Evolutionary conservation across 2,113 vertebrate species (phyloP).

Genomic region (Prietella phreatophila): DNA sequence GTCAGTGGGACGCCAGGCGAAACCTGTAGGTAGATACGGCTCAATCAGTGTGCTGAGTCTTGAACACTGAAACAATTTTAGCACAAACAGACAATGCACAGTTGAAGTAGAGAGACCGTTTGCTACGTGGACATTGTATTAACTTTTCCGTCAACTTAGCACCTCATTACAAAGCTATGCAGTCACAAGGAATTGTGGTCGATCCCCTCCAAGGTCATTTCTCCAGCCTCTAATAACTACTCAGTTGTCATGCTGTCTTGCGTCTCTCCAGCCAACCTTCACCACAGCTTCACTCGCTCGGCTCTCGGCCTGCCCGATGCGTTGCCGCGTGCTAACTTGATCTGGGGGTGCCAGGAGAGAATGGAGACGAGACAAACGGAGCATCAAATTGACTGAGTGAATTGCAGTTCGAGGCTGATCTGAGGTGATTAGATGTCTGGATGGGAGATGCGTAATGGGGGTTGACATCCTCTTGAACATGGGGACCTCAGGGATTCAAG

Average conservation of each 20-base stretch:
- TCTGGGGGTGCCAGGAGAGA: slow-evolving; percentile 22
- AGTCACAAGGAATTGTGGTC: not conserved
- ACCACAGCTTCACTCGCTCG: not conserved
- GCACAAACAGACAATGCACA: not conserved
- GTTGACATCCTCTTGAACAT: slow-evolving; percentile 50
- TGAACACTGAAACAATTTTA: too few relatives aligned
- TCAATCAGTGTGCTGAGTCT: not conserved
- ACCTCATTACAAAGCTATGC: not conserved
- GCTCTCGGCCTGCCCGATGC: not conserved
- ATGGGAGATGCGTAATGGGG: slow-evolving; percentile 46
- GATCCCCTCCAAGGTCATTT: not conserved
- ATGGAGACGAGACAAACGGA: slow-evolving; percentile 42
- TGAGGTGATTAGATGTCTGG: slow-evolving; percentile 56
- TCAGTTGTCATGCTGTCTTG: not conserved
- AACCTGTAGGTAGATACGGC: too few relatives aligned
- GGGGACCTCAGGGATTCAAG: slow-evolving; percentile 28
- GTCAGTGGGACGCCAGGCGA: too few relatives aligned
- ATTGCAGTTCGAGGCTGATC: slow-evolving; percentile 46
- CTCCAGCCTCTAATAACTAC: slow-evolving; percentile 13
- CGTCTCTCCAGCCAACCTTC: not conserved
- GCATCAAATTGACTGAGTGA: slow-evolving; percentile 53
- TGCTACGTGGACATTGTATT: not conserved
- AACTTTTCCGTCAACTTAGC: not conserved
- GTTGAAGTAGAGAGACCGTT: not conserved
- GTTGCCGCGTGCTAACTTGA: slow-evolving; percentile 35